phyloP scores from a whole-genome alignment of 2,797 vertebrate genomes.

The Xenopus petersii region DNA sequence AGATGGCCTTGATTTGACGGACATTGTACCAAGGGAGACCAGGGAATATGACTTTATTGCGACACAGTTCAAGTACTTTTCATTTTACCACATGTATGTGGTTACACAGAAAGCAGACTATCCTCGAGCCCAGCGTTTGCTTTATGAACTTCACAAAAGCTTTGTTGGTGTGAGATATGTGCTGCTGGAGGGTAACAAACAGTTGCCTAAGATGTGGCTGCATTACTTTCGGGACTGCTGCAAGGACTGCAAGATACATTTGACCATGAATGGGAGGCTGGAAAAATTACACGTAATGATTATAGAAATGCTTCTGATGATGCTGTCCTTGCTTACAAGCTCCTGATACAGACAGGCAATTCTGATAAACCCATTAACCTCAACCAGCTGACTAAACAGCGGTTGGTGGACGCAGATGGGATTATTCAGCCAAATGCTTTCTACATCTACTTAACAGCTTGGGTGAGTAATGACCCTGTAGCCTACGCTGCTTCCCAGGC shows the following conservation, averaged over 20 bases:
- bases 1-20: conserved; percentile 92
- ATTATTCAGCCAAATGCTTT: conserved; percentile 93
- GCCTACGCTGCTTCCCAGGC: conserved; percentile 95
- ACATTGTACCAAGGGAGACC: conserved; percentile 94
- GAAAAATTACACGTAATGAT: conserved; percentile 82
- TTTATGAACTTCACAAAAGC: conserved; percentile 88
- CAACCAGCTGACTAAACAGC: conserved; percentile 86
- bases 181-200: conserved; percentile 82
- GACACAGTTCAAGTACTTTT: conserved; percentile 96
- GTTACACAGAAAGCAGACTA: conserved; percentile 93
- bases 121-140: conserved; percentile 80
- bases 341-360: conserved; percentile 91
- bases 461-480: conserved; percentile 96
- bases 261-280: conserved; percentile 89
- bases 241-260: conserved; percentile 94
- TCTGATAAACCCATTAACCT: conserved; percentile 88
- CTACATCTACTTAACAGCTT: conserved; percentile 96
- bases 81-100: conserved; percentile 98
- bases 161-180: conserved; percentile 85
- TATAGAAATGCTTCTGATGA: conserved; percentile 92
- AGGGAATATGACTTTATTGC: conserved; percentile 95
- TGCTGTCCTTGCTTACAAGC: conserved; percentile 90
- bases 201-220: conserved; percentile 95
- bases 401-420: conserved; percentile 88
- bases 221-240: conserved; percentile 95